phyloP scores from a whole-genome alignment of 2,888 invertebrate genomes.

The Lasioglossum villosulum region DNA sequence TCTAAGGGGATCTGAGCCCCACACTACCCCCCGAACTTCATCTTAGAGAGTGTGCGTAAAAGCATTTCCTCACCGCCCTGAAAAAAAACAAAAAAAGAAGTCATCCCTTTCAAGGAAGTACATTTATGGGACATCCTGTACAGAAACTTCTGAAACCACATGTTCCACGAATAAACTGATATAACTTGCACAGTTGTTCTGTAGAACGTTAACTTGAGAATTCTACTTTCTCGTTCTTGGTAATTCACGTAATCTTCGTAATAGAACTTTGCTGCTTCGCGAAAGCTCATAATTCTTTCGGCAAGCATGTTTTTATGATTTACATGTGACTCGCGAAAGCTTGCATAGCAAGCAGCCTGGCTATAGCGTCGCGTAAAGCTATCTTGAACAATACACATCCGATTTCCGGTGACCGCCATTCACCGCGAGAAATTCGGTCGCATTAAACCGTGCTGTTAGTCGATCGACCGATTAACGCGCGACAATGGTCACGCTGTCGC shows the following conservation, averaged over 20 bases:
- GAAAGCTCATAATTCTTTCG: background rate
- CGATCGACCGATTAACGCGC: conserved; percentile 59
- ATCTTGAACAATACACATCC: conserved; percentile 71
- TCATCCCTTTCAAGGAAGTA: too few species aligned
- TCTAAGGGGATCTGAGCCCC: too few species aligned
- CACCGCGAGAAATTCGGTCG: conserved; percentile 60
- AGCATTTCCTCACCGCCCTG: too few species aligned
- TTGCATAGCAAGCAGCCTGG: conserved; percentile 26
- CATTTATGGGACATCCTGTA: too few species aligned
- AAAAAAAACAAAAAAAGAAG: too few species aligned
- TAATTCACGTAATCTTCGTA: background rate
- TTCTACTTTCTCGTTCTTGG: background rate
- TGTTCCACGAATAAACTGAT: background rate
- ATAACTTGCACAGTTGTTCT: background rate
- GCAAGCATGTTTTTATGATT: background rate
- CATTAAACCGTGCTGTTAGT: conserved; percentile 59
- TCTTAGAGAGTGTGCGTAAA: too few species aligned
- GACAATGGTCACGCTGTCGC: conserved; percentile 31
- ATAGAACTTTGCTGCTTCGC: background rate
- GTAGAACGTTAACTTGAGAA: background rate
- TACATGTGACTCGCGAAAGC: conserved; percentile 24
- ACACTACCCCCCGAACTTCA: too few species aligned
- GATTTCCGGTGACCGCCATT: conserved; percentile 68
- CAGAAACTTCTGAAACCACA: background rate
- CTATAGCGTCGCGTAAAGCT: conserved; percentile 28